Percentiles rank a stretch among this genome's conserved stretches.
Evolutionary conservation across 2,797 vertebrate species (phyloP).

Genomic region (Esox masquinongy): DNA sequence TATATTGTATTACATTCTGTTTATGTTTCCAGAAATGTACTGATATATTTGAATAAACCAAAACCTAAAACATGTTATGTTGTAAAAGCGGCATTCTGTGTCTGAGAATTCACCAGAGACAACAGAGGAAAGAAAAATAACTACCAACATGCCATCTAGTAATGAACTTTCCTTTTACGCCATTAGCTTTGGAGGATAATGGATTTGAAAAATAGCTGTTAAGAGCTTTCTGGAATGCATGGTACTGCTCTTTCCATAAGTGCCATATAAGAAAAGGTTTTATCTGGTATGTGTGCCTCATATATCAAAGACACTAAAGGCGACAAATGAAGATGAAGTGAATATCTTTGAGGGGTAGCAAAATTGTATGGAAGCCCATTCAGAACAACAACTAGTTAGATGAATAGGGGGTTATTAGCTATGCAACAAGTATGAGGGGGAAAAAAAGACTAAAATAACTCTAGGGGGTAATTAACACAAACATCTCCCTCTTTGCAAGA

Average conservation of each 20-base stretch:
- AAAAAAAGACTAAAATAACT: slow-evolving; percentile 32
- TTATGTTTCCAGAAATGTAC: no score
- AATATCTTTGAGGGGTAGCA: not conserved
- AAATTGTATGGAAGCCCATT: not conserved
- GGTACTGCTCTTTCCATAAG: not conserved
- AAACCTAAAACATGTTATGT: not conserved
- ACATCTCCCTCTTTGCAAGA: slow-evolving; percentile 28
- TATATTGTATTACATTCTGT: no score
- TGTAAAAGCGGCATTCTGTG: not conserved
- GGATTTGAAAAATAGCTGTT: not conserved
- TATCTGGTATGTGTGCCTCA: not conserved
- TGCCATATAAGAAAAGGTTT: not conserved
- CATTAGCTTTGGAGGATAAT: slow-evolving; percentile 3
- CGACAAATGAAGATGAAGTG: not conserved
- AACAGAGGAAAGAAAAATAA: not conserved
- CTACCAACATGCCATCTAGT: not conserved
- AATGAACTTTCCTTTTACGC: not conserved
- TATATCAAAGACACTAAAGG: not conserved
- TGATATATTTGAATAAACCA: not conserved
- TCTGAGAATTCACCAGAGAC: not conserved
- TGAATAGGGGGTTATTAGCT: slow-evolving; percentile 9
- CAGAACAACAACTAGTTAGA: not conserved
- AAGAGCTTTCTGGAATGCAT: slow-evolving; percentile 5
- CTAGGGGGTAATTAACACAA: slow-evolving; percentile 36
- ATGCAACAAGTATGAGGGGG: slow-evolving; percentile 12